Evolutionary conservation across 2,888 invertebrate species (phyloP).

Genomic region (Drosophila borborema): DNA sequence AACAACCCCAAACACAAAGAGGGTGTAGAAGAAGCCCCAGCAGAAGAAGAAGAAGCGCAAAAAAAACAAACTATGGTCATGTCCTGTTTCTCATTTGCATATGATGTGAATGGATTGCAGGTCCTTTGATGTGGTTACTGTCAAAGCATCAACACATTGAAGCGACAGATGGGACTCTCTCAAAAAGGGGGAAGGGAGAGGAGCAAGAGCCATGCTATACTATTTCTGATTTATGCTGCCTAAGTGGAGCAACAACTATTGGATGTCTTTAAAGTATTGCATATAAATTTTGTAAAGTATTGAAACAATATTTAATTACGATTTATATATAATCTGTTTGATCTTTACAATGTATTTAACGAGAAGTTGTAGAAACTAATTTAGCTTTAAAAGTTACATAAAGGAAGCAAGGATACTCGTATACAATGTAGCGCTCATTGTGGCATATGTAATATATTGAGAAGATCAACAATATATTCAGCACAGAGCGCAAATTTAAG

Average conservation of each 20-base stretch:
- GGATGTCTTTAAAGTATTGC: background rate
- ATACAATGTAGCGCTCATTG: background rate
- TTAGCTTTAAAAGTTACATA: too few species aligned
- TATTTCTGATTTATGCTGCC: background rate
- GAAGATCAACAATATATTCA: background rate
- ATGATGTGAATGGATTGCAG: conserved; percentile 19
- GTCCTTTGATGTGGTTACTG: conserved; percentile 56
- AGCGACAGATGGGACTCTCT: background rate
- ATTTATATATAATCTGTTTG: too few species aligned
- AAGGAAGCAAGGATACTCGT: background rate
- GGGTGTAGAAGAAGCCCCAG: background rate
- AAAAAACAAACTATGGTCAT: conserved; percentile 42
- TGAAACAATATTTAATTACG: too few species aligned
- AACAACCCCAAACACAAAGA: conserved; percentile 9
- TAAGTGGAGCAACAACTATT: background rate
- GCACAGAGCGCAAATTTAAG: background rate
- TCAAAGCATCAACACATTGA: conserved; percentile 2
- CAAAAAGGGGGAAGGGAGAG: too few species aligned
- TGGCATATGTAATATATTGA: background rate
- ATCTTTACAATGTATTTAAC: too few species aligned
- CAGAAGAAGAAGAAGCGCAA: conserved; percentile 5
- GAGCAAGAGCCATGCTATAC: too few species aligned
- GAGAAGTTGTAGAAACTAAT: too few species aligned
- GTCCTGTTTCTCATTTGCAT: conserved; percentile 51
- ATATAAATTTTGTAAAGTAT: background rate